Evolutionary conservation across 1,140 invertebrate genomes (phyloP).

Genomic region (Limonius californicus): DNA sequence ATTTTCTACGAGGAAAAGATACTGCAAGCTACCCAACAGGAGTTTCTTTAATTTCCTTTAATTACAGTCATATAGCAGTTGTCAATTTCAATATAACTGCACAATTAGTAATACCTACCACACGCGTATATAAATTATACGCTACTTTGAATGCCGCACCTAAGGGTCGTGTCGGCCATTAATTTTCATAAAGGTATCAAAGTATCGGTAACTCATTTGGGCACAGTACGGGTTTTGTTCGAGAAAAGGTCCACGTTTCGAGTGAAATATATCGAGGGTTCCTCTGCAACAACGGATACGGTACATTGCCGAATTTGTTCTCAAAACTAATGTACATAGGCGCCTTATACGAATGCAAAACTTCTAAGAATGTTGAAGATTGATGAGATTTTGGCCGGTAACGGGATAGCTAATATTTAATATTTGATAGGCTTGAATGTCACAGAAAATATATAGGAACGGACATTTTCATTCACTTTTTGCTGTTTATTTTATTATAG

Average conservation of each 20-base stretch:
- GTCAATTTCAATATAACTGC: conserved; percentile 1
- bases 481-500: no score
- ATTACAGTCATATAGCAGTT: not conserved
- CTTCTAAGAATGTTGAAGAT: not conserved
- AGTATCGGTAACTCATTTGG: not conserved
- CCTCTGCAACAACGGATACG: no score
- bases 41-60: conserved; percentile 1
- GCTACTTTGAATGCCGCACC: conserved; percentile 3
- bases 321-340: not conserved
- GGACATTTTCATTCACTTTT: no score
- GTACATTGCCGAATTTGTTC: not conserved
- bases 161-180: conserved; percentile 9
- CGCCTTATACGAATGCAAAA: not conserved
- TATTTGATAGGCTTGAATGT: not conserved
- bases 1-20: not conserved
- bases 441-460: no score
- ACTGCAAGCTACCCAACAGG: not conserved
- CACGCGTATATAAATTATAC: not conserved
- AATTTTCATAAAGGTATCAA: conserved; percentile 9
- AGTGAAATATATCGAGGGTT: not conserved
- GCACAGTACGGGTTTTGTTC: not conserved
- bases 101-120: conserved; percentile 8
- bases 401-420: conserved; percentile 9
- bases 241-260: not conserved
- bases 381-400: not conserved